Conservation (phyloP, 2,888 invertebrate genomes). For the Andricus quercusramuli region DNA sequence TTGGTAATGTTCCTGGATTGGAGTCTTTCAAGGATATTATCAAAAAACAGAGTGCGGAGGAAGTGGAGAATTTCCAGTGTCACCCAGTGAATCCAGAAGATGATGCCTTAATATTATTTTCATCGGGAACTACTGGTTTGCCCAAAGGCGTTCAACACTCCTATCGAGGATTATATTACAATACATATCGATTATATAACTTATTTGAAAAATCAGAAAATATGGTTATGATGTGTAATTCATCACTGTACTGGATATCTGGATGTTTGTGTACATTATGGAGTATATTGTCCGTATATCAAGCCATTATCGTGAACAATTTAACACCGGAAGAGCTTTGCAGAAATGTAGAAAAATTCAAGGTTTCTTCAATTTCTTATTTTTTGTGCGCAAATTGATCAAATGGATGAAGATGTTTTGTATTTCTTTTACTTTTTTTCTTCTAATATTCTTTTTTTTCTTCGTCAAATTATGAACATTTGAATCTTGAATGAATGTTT, state of each 20-base stretch:
- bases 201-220: fast-evolving
- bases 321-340: slow-evolving; percentile 63
- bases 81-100: slow-evolving; percentile 47
- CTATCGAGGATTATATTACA: slow-evolving; percentile 57
- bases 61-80: slow-evolving; percentile 60
- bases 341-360: slow-evolving; percentile 67
- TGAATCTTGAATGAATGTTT: too few relatives aligned
- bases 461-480: too few relatives aligned
- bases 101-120: slow-evolving; percentile 66
- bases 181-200: slow-evolving; percentile 26
- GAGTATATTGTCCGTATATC: slow-evolving; percentile 44
- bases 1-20: slow-evolving; percentile 57
- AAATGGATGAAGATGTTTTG: too few relatives aligned
- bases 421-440: too few relatives aligned
- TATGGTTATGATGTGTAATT: slow-evolving; percentile 58
- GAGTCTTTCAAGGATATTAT: slow-evolving; percentile 59
- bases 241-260: slow-evolving; percentile 69
- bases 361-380: slow-evolving; percentile 60
- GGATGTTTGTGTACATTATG: slow-evolving; percentile 59
- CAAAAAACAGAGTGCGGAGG: slow-evolving; percentile 49
- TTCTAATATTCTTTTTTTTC: too few relatives aligned
- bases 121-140: slow-evolving; percentile 72
- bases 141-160: slow-evolving; percentile 69
- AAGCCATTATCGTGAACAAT: slow-evolving; percentile 58
- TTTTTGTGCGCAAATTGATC: too few relatives aligned